Base-by-base conservation (phyloP, 2,113 vertebrate species). In the Lagopus muta region DNA sequence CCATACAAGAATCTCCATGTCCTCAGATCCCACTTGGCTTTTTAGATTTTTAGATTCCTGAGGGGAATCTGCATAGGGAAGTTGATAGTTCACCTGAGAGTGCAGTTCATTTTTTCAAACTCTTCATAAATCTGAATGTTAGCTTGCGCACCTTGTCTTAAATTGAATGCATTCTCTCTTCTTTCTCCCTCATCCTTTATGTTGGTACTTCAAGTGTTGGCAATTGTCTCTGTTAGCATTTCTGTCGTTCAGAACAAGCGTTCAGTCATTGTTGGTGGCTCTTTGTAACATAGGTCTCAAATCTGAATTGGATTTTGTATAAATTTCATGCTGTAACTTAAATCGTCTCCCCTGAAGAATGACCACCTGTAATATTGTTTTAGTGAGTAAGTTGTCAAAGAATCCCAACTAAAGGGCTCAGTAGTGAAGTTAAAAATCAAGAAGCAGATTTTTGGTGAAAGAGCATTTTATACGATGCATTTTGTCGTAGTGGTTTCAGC, bases 281-380 rank as follows among this genome's bases (percentile, higher is more conserved):
- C 60, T 74, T 89, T 92, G 87, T 89, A 80, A 71, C 89, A 66
- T 58, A 65, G 75, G 58, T 92, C 90, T 94, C 92, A 92, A 91
- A 91, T 86, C 85, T 86, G 93, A 89, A 90, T 94, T 94, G 85
- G 92, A 94, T 95, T 94, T 91, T 90, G 58, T 88, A 91, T 83
- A 90, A 92, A 95, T 91, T 95, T 94, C 93, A 88, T 91, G 64
- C 75, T 91, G 85, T 1, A 30, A 71, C 42, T 95, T 82, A 92
- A 94, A 94, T 92, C 73, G 78, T 89, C 64, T 90, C 24, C n/a
- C 60, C 62, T 83, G 75, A 86, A 95, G 85, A 74, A 93, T 32
- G 85, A 62, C 82, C 94, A 80, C 64, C 28, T 86, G 27, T 93
- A 93, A 82, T 25, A 17, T 40, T 80, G 20, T 91, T 91, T 89